Percentiles rank a stretch among this genome's conserved stretches.
Conservation (phyloP, 2,113 vertebrate species). For the Syrmaticus mikado region DNA sequence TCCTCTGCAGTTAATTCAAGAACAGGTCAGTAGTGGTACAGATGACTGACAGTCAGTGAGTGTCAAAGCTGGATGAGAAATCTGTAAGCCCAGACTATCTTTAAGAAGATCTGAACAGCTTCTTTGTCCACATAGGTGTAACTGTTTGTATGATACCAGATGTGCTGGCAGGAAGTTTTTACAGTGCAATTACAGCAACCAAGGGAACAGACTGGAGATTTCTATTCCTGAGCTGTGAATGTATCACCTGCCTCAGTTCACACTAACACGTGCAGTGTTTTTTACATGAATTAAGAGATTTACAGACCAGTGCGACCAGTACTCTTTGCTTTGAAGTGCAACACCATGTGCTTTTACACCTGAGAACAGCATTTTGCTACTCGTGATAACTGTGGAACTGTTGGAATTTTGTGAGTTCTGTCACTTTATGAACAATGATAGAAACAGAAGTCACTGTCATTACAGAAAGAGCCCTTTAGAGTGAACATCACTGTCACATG, state of each 20-base stretch:
- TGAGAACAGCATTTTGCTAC: background rate
- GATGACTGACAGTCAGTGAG: background rate
- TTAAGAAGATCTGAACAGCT: background rate
- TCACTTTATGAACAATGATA: background rate
- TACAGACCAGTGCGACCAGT: background rate
- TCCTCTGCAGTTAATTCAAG: background rate
- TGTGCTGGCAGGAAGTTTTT: background rate
- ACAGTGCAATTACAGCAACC: background rate
- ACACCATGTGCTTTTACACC: background rate
- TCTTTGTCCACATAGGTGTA: background rate
- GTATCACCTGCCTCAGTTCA: background rate
- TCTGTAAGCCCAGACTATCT: background rate
- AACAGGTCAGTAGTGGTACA: background rate
- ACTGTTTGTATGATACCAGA: accelerated
- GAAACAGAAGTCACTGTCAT: background rate
- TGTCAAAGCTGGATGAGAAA: background rate
- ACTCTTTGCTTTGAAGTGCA: background rate
- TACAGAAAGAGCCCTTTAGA: background rate
- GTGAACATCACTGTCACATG: background rate
- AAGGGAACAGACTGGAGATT: background rate
- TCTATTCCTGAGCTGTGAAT: background rate
- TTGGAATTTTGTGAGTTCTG: background rate
- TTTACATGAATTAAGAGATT: background rate
- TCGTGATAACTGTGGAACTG: background rate
- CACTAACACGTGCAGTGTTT: background rate